Percentiles rank a stretch among this genome's conserved stretches.
Conservation (phyloP, 2,888 invertebrate species). For the Hoplodrina ambigua region DNA sequence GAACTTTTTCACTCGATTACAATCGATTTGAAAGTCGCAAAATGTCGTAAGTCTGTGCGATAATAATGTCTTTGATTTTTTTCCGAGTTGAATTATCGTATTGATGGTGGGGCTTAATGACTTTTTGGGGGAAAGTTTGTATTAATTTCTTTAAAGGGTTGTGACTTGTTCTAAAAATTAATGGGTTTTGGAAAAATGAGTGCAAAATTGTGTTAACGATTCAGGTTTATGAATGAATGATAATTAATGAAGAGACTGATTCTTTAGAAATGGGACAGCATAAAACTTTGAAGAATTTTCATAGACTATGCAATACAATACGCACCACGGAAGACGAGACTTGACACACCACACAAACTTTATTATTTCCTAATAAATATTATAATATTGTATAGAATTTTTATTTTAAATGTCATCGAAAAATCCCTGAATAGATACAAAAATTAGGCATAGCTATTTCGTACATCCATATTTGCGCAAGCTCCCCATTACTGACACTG, state of each 20-base stretch:
- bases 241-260: background rate
- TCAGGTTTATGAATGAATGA: background rate
- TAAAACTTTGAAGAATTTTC: too few relatives aligned
- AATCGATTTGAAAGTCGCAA: constrained; percentile 77
- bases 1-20: constrained; percentile 76
- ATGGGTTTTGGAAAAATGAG: constrained; percentile 9
- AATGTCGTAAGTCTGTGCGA: constrained; percentile 77
- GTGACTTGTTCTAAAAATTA: background rate
- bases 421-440: too few relatives aligned
- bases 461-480: too few relatives aligned
- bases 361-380: too few relatives aligned
- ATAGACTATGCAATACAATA: too few relatives aligned
- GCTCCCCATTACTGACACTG: too few relatives aligned
- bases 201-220: background rate
- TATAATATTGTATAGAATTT: too few relatives aligned
- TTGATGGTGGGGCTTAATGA: constrained; percentile 60
- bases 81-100: constrained; percentile 62
- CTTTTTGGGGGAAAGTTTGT: constrained; percentile 45
- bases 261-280: background rate
- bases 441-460: too few relatives aligned
- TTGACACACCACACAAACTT: too few relatives aligned
- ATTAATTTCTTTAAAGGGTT: background rate
- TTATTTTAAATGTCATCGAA: too few relatives aligned
- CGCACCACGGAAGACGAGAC: too few relatives aligned
- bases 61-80: constrained; percentile 65